Evolutionary conservation across 2,888 invertebrate species (phyloP).

Genomic region (Sesamia inferens): DNA sequence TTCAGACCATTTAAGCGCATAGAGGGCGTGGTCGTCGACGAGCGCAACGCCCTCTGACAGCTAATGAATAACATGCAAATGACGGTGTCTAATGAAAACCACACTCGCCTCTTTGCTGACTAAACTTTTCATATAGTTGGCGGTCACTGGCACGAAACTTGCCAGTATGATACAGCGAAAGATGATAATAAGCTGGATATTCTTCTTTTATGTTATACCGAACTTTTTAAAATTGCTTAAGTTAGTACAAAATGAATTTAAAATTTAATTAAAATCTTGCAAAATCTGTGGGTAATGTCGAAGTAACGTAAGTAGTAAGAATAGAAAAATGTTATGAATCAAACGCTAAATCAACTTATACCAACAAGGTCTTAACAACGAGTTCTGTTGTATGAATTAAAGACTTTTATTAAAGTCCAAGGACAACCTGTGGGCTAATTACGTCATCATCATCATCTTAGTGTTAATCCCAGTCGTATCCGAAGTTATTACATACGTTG

Average conservation of each 20-base stretch:
- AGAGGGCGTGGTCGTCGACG: conserved; percentile 52
- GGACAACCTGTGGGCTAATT: background rate
- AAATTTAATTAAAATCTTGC: background rate
- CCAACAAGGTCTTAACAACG: background rate
- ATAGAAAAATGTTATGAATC: background rate
- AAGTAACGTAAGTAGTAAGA: background rate
- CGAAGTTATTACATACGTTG: too few species aligned
- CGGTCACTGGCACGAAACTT: conserved; percentile 58
- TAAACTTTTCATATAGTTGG: conserved; percentile 68
- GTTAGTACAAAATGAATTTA: background rate
- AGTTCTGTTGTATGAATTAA: background rate
- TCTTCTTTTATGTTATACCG: background rate
- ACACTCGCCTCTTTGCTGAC: conserved; percentile 71
- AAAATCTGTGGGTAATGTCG: background rate
- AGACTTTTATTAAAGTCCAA: background rate
- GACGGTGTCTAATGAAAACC: conserved; percentile 83
- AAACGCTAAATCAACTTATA: background rate
- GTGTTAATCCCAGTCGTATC: too few species aligned
- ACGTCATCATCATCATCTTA: too few species aligned
- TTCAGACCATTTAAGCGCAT: conserved; percentile 55
- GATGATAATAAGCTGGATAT: background rate
- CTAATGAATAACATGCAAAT: conserved; percentile 89
- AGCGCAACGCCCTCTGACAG: conserved; percentile 68
- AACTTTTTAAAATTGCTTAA: background rate
- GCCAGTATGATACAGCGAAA: conserved; percentile 44